Base-by-base conservation (phyloP, 2,888 invertebrate genomes). In the Lapara coniferarum region DNA sequence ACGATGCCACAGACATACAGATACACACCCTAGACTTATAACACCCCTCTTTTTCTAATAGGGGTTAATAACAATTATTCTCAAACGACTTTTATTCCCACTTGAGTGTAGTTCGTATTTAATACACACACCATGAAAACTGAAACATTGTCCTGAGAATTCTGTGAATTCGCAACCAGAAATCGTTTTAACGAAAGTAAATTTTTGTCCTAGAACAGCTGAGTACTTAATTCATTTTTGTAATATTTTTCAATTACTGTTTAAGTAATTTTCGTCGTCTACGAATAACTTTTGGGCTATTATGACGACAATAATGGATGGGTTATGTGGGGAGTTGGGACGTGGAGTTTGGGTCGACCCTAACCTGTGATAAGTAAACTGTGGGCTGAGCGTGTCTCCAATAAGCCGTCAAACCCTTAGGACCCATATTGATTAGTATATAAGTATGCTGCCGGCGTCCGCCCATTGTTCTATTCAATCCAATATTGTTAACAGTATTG, bases 361-460 rank as follows among this genome's bases (percentile, higher is more conserved):
- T 70, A 63, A 70, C 53, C 69, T 46, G 70, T 73, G 71, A 72
- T 75, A 71, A 68, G 73, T 71, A 74, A 74, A 74, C 71, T 71
- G 59, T 58, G 66, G 69, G 67, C 55, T 70, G 66, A 73, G 68
- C 67, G 70, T 70, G 63, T 71, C 71, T 72, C 70, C 70, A 76
- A 77, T 76, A 75, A 71, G 69, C 71, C 71, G 70, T 66, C 71
- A 71, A 70, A 67, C 70, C 71, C 71, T 66, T 63, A 73, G 74
- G 70, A 71, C 70, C 72, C 71, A 75, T 76, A 77, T 78, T 79
- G 78, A 79, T 77, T 71, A 72, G 71, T 68, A 71, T 75, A 75
- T 74, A 75, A 76, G 73, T 77, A 72, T 75, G 73, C 77, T 59
- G 59, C 69, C 69, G 71, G 71, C 74, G 74, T 75, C 71, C 71